Percentiles rank a stretch among this genome's conserved stretches.
phyloP scores from a whole-genome alignment of 1,140 invertebrate genomes.

The Dermatophagoides farinae region DNA sequence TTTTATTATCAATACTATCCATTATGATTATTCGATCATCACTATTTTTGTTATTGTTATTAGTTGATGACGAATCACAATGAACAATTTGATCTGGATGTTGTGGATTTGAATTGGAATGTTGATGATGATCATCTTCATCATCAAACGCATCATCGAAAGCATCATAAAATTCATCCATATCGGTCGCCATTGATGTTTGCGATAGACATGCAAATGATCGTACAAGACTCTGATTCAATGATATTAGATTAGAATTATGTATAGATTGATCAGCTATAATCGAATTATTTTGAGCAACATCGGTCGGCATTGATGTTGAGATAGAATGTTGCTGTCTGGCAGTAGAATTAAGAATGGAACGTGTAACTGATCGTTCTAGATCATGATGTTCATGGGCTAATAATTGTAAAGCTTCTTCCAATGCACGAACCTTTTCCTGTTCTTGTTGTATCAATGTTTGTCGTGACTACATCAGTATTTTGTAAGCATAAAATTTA shows the following conservation, averaged over 20 bases:
- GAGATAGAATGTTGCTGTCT: constrained; percentile 19
- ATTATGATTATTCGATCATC: no score
- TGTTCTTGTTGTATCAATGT: constrained; percentile 30
- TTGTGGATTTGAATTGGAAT: background rate
- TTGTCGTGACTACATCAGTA: constrained; percentile 21
- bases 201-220: constrained; percentile 25
- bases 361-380: constrained; percentile 34
- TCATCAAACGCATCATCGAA: constrained; percentile 28
- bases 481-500: background rate
- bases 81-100: background rate
- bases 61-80: no score
- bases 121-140: background rate
- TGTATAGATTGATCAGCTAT: no score
- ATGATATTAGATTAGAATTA: constrained; percentile 1
- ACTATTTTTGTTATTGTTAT: no score
- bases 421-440: constrained; percentile 41
- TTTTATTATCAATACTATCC: no score
- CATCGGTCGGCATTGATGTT: constrained; percentile 9
- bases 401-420: constrained; percentile 42
- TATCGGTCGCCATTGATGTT: constrained; percentile 31
- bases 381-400: constrained; percentile 45
- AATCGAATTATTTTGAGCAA: no score
- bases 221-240: constrained; percentile 9
- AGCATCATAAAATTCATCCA: constrained; percentile 44
- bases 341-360: constrained; percentile 10